A percentile compares a stretch with the other conserved stretches of the same genome.
These are phyloP conservation scores for Metaphire vulgaris DNA, from an alignment of 1,140 invertebrate species.

Conservation along the genomic window DNA sequence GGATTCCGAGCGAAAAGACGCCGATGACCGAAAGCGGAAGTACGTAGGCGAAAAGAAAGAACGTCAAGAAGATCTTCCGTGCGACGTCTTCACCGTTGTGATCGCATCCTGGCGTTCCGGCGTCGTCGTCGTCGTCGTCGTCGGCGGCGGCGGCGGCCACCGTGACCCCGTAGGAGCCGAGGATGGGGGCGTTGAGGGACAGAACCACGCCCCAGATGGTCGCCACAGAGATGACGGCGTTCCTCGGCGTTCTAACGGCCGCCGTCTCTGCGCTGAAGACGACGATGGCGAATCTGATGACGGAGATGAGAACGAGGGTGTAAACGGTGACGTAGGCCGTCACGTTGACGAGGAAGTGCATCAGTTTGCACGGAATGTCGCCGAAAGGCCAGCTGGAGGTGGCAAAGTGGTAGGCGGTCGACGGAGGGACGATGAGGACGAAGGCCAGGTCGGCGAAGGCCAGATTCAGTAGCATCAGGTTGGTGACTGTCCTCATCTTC, in stretches of 20 bases:
- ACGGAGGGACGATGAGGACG: conserved; percentile 26
- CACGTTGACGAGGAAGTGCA: conserved; percentile 53
- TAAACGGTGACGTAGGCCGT: conserved; percentile 86
- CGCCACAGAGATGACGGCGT: background rate
- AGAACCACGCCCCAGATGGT: conserved; percentile 18
- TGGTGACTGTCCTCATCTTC: conserved; percentile 57
- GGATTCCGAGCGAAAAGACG: conserved; percentile 7
- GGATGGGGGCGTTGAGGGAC: conserved; percentile 17
- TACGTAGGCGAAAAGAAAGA: conserved; percentile 30
- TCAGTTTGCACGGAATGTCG: conserved; percentile 29
- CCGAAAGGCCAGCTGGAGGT: conserved; percentile 28
- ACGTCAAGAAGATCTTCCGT: conserved; percentile 23
- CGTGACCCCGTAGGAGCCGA: conserved; percentile 9
- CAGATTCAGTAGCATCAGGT: conserved; percentile 66
- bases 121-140: background rate
- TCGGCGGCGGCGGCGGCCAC: too few species aligned
- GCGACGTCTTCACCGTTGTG: conserved; percentile 8
- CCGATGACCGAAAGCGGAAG: conserved; percentile 16
- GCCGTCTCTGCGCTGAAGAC: conserved; percentile 21
- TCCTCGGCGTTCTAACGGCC: conserved; percentile 10
- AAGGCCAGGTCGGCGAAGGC: conserved; percentile 64
- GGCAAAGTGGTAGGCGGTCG: conserved; percentile 29
- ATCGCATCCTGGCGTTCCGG: conserved; percentile 14
- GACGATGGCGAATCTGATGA: conserved; percentile 60
- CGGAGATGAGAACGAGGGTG: conserved; percentile 82